Evolutionary conservation across 2,888 invertebrate genomes (phyloP).

Genomic region (Nemotelus nigrinus): DNA sequence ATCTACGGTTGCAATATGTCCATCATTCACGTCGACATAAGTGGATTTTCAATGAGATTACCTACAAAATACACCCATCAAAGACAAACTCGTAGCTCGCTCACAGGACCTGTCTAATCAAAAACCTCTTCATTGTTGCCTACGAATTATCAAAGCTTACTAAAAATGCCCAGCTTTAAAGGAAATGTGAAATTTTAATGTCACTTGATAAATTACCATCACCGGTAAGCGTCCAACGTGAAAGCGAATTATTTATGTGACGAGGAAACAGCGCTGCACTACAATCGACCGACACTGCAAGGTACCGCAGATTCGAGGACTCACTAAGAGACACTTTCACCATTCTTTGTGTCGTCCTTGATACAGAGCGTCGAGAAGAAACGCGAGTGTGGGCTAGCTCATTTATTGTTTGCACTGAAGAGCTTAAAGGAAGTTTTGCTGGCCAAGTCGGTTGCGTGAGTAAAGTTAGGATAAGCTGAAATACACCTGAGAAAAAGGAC

Average conservation of each 20-base stretch:
- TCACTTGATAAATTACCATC: conserved; percentile 49
- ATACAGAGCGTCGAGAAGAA: conserved; percentile 3
- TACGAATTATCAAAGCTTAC: too few relatives aligned
- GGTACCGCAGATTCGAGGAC: background rate
- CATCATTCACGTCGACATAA: too few relatives aligned
- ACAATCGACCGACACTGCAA: conserved; percentile 2
- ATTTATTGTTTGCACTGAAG: background rate
- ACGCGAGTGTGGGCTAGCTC: background rate
- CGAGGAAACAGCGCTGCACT: background rate
- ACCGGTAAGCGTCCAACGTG: conserved; percentile 41
- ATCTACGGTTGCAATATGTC: too few relatives aligned
- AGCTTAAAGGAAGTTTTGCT: conserved; percentile 5
- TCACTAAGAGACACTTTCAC: background rate
- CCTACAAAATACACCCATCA: too few relatives aligned
- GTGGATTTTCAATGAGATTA: too few relatives aligned
- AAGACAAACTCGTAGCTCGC: too few relatives aligned
- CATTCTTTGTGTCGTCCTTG: conserved; percentile 4
- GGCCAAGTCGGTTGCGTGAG: background rate
- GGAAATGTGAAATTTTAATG: conserved; percentile 51
- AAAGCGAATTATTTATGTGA: conserved; percentile 49
- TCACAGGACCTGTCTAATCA: too few relatives aligned
- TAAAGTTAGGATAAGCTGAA: background rate
- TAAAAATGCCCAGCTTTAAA: conserved; percentile 1
- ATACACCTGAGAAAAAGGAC: conserved; percentile 24
- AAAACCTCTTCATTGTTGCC: too few relatives aligned